Base-by-base conservation (phyloP, 1,140 invertebrate species). In the Liolophura sinensis region DNA sequence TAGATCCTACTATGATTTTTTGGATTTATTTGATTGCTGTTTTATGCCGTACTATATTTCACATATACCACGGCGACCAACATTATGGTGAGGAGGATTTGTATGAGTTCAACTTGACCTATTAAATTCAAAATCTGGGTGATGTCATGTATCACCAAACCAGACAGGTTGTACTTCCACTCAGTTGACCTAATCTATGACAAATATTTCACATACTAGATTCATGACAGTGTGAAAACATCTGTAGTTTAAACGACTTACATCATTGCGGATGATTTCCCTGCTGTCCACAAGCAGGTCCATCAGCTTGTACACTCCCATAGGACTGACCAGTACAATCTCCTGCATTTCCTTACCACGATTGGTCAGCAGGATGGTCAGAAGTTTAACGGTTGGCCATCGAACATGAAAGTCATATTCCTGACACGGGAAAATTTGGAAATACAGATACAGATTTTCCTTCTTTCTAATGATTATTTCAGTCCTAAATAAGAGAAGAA, bases 241-340 rank as follows among this genome's bases (percentile, higher is more conserved):
- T 5, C 20, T 24, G 31, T 40, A 40, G 31, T 40, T 40, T 40
- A 40, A 40, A 40, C 9, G 31, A 83, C 85, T 85, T 85, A 90
- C 93, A 87, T 98, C 95, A 85, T 99, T 99, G 68, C 97, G 86
- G 51, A 99, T 94, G 7, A 99, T 92, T 89, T 99, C 97, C 78
- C 96, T 88, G 65, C 90, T 93, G 74, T 99, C 97, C 27, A 90
- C 89, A 16, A 99, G 85, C 7, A 99, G 86, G 85, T 99, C 97
- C 92, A 99, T 98, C 68, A 99, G 86, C 87, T 96, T 96, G 1
- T 96, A 97, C 0, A 99, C 92, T n/a, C 95, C 97, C 92, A 96
- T 95, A 0, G 96, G 96, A 85, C 93, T 95, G 5, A 94, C 89
- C 61, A 99, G 86, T 60, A 99, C 91, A 25, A 93, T 92, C 82